Evolutionary conservation across 2,113 vertebrate genomes (phyloP), one percentile per base, ranked within the genome.

Genomic region (Ammospiza caudacuta): DNA sequence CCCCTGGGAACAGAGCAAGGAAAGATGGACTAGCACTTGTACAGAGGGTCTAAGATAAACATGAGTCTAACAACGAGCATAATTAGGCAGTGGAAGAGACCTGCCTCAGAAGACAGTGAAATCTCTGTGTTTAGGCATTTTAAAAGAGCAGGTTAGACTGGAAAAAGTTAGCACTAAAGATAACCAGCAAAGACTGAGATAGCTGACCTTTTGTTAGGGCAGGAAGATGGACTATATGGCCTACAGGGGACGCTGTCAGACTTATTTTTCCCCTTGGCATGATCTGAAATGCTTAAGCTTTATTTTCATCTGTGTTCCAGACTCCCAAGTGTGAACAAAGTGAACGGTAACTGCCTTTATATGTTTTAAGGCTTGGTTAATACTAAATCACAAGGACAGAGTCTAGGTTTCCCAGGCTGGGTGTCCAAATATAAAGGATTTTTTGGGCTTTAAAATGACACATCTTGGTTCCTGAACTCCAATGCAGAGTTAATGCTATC

Each of bases 191-290:
- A 61, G 27, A 17, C 16, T 35, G 70, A 64, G 23, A 44, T 4
- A 80, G 3, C 37, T 22, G n/a, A 25, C 55, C 20, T 47, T 83
- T 59, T 52, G 18, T 69, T 66, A 46, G 28, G 41, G 31, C 7
- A 66, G 46, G 28, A 80, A 44, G 20, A 80, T 61, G 11, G 41
- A 54, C 22, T 57, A 83, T 21, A 35, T 73, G n/a, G 54, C 51
- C 59, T 80, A 51, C 31, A 87, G 59, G 87, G 55, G 72, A 95
- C 18, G 52, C 88, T 91, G 29, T 87, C 57, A 90, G 82, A 67
- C 57, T 69, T 87, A 25, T 25, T 55, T 85, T 94, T 86, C 11
- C 55, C 29, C 29, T 73, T 43, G 27, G 41, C 12, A 9, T 6
- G 24, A 3, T 47, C 33, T 66, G n/a, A 73, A 72, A 73, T 41